Evolutionary conservation across 2,888 invertebrate genomes (phyloP), one percentile per base, ranked within the genome.

Genomic region (Notodonta ziczac): DNA sequence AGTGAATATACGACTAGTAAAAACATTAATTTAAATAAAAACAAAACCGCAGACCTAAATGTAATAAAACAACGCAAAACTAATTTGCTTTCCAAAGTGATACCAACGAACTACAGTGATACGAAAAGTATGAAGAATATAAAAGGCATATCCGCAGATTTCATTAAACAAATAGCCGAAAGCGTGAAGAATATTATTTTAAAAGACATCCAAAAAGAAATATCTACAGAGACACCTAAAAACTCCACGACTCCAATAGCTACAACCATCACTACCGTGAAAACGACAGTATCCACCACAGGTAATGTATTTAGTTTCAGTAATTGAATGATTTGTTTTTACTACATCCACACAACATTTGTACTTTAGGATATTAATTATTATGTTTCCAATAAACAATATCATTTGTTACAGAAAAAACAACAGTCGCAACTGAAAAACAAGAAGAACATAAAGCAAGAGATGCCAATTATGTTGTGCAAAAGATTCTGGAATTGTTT

Each of bases 81-180:
- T 39, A 54, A 39, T 35, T 6, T 3, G 4, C 5, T 35, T 6
- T 13, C 35, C 12, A 53, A 53, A 39, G 10, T 16, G 12, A 54
- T 35, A 54, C 5, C n/a, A 54, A 8, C 54, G 35, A 54, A 39
- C n/a, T 7, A n/a, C 8, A n/a, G 12, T 32, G 9, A 7, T 39
- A 39, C 6, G 9, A 14, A 10, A 14, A 39, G n/a, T 54, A 39
- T 54, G 8, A 35, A 9, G 39, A 39, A 54, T 9, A 54, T 39
- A n/a, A 53, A 62, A 40, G 40, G 12, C 51, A 59, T 68, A 39
- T 57, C 65, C 40, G 39, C 40, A 9, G 73, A 78, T 58, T 59
- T 87, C 8, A 81, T 90, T 10, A 82, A 81, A 64, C 79, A 85
- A 67, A 87, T 91, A 57, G 87, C 86, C 48, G 83, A 88, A 61